Evolutionary conservation across 2,797 vertebrate genomes (phyloP), one percentile per base, ranked within the genome.

Genomic region (Chrysocyon brachyurus): DNA sequence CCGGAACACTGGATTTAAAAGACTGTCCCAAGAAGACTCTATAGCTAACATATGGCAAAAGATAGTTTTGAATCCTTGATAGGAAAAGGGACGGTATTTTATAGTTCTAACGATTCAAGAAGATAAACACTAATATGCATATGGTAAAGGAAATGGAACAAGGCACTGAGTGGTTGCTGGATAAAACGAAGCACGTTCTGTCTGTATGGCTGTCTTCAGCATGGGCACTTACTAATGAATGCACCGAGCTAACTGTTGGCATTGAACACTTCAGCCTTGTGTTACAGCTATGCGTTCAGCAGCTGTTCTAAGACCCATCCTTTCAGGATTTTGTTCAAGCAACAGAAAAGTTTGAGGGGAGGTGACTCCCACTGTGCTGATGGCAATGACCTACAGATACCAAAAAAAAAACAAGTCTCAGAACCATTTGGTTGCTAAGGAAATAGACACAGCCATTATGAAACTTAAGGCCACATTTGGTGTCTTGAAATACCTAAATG

Each of bases 371-470:
- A 5, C 12, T 24, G 14, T 40, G 17, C 9, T 4, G 14, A 46
- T 17, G 72, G 36, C 81, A 26, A 10, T 40, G 77, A 75, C 12
- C 75, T 49, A 59, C 46, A 49, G 33, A 28, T 21, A 19, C 40
- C 4, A 21, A 28, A 57, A 79, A 66, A 19, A 33, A 66, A 19
- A 33, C 49, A 57, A 26, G 26, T n/a, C 93, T 92, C 12, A 21
- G 49, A 63, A 57, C 52, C 12, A 21, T 78, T 68, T 46, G 8
- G 31, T 49, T 56, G 19, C 77, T 87, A 57, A 96, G 70, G 81
- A 96, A 97, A 82, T 24, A 90, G 77, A 90, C 54, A 21, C 7
- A 73, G n/a, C 73, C 22, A 31, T 36, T 82, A 17, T 73, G 40
- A 85, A 61, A 89, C 26, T 12, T 28, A 33, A 75, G 84, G 64